A percentile compares a stretch with the other conserved stretches of the same genome.
These are phyloP conservation scores for Heliconius congener DNA, from an alignment of 1,140 invertebrate genomes.

Conservation along the genomic window DNA sequence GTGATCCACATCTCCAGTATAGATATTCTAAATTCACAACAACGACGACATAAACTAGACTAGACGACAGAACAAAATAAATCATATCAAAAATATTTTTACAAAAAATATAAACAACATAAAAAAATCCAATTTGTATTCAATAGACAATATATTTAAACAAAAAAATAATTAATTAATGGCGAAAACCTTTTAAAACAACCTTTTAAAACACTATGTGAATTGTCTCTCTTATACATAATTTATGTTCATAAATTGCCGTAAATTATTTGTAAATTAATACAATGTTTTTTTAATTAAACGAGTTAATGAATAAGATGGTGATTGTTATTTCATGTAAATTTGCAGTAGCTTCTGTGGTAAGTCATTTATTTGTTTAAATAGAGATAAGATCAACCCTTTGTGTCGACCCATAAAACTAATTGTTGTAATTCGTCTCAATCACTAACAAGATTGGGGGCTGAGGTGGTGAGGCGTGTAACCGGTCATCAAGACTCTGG, in stretches of 20 bases:
- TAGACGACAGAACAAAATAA: no score
- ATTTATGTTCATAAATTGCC: slow-evolving; percentile 15
- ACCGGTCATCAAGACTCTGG: slow-evolving; percentile 39
- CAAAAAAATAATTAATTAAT: neutral
- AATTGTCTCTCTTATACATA: neutral
- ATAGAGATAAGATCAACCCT: slow-evolving; percentile 59
- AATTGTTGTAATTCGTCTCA: slow-evolving; percentile 68
- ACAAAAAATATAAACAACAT: neutral
- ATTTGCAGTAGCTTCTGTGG: slow-evolving; percentile 40
- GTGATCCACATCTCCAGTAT: neutral
- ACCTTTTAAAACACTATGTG: neutral
- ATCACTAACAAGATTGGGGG: slow-evolving; percentile 54
- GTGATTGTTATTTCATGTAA: slow-evolving; percentile 46
- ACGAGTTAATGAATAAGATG: slow-evolving; percentile 42
- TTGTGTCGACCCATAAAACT: slow-evolving; percentile 62
- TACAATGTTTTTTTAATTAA: slow-evolving; percentile 46
- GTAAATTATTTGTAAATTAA: slow-evolving; percentile 35
- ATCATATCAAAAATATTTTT: neutral
- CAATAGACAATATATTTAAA: neutral
- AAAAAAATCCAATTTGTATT: neutral
- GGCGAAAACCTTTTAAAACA: neutral
- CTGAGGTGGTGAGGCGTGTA: slow-evolving; percentile 35
- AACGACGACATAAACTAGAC: no score
- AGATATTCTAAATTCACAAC: neutral
- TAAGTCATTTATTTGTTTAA: slow-evolving; percentile 66